These are phyloP conservation scores for Sebastes ruberrimus DNA, from an alignment of 2,797 vertebrate species.

Conservation along the genomic window DNA sequence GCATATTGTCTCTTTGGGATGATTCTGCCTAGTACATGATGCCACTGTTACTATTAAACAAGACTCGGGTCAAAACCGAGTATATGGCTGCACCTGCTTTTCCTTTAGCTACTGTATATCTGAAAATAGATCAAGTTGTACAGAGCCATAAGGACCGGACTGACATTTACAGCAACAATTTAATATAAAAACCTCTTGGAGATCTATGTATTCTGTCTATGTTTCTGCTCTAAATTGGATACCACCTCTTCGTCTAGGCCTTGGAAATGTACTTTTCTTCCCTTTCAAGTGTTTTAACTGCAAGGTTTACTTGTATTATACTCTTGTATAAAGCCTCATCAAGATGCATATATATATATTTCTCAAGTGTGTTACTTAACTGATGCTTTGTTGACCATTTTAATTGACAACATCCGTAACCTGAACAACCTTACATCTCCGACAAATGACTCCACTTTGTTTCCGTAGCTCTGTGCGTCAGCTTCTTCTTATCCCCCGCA, in stretches of 20 bases:
- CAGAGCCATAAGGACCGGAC: neutral
- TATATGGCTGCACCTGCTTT: neutral
- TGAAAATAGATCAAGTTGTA: neutral
- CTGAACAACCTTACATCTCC: neutral
- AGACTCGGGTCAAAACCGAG: neutral
- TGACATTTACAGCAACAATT: neutral
- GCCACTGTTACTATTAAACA: neutral
- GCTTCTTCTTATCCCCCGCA: neutral
- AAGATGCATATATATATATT: neutral
- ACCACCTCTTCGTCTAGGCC: neutral
- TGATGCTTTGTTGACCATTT: slow-evolving; percentile 5
- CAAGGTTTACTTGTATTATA: neutral
- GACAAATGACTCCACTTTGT: slow-evolving; percentile 11
- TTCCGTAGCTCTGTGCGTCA: neutral
- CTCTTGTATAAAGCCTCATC: neutral
- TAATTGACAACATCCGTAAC: slow-evolving; percentile 19
- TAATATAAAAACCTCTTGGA: neutral
- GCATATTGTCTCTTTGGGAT: neutral
- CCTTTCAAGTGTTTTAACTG: neutral
- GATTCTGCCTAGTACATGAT: neutral
- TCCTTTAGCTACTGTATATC: neutral
- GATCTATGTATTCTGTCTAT: neutral
- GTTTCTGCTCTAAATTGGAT: neutral
- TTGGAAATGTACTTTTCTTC: neutral
- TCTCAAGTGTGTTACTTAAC: neutral